These are phyloP conservation scores for Ceratotherium simum DNA, from an alignment of 2,113 vertebrate species.

Conservation along the genomic window DNA sequence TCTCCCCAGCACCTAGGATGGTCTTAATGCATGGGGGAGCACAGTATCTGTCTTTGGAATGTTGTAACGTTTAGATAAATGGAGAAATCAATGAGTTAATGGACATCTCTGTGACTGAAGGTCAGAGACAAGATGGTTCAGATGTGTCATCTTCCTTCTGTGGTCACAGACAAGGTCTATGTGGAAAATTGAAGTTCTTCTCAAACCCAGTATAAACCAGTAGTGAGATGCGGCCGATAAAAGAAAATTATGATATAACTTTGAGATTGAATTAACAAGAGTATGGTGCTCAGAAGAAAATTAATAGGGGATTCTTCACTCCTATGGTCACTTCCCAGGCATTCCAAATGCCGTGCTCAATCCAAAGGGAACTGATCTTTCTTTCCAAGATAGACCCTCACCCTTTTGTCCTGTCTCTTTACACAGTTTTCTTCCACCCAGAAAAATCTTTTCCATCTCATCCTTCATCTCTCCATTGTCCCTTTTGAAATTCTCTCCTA, in stretches of 20 bases:
- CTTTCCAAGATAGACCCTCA: neutral
- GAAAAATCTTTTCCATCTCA: neutral
- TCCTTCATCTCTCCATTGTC: neutral
- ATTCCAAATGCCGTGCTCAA: neutral
- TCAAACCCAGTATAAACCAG: neutral
- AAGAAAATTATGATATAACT: neutral
- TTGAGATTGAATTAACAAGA: neutral
- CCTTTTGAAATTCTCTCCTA: neutral
- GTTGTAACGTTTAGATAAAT: neutral
- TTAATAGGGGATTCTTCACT: neutral
- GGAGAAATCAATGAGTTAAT: neutral
- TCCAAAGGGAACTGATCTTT: neutral
- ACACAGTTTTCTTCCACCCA: neutral
- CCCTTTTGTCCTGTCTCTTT: neutral
- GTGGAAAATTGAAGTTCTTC: neutral
- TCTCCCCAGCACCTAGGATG: neutral
- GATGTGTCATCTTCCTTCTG: neutral
- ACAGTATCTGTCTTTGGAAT: neutral
- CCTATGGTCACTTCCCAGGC: neutral
- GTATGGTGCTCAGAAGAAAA: neutral
- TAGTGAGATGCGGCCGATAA: neutral
- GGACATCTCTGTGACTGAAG: neutral
- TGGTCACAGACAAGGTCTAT: neutral
- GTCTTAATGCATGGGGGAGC: neutral
- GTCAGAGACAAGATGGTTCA: neutral